Evolutionary conservation across 2,888 invertebrate species (phyloP), one percentile per base, ranked within the genome.

Genomic region (Lysandra bellargus): DNA sequence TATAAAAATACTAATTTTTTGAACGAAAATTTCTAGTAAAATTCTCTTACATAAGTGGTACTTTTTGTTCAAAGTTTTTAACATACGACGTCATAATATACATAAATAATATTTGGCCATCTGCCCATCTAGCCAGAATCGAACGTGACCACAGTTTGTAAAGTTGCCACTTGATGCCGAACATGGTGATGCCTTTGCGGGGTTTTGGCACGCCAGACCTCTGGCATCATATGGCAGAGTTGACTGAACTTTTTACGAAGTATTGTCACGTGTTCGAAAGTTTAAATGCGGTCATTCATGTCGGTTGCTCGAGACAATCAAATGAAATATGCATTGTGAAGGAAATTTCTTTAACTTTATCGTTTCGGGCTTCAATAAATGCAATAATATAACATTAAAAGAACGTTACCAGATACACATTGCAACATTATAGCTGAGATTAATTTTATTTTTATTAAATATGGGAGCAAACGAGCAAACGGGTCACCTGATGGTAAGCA

Each of bases 91-190:
- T 30, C 78, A 81, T 81, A 81, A 78, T 74, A 80, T 79, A 81
- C 80, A 81, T 81, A 78, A 80, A 83, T 80, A 80, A 83, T 80
- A 80, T 81, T 82, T 83, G 83, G 83, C 82, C 76, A 80, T 81
- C 79, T 81, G 83, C 83, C 83, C 82, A 81, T 80, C 80, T 49
- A 57, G 76, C 76, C 78, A 80, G 76, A 76, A 80, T 80, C 76
- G 69, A 53, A 82, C 80, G 81, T 80, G 81, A 82, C 82, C 82
- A 82, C 79, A 76, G 80, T 79, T 80, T 80, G 80, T 79, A 78
- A 80, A 81, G 80, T 78, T 80, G 78, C 81, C 79, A 79, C 80
- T 77, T 80, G 77, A 80, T 82, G 81, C 78, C 78, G 79, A 82
- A 82, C 81, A 82, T 80, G 81, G 78, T 80, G 81, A 80, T 79